Evolutionary conservation across 2,888 invertebrate species (phyloP).

Genomic region (Deilephila porcellus): DNA sequence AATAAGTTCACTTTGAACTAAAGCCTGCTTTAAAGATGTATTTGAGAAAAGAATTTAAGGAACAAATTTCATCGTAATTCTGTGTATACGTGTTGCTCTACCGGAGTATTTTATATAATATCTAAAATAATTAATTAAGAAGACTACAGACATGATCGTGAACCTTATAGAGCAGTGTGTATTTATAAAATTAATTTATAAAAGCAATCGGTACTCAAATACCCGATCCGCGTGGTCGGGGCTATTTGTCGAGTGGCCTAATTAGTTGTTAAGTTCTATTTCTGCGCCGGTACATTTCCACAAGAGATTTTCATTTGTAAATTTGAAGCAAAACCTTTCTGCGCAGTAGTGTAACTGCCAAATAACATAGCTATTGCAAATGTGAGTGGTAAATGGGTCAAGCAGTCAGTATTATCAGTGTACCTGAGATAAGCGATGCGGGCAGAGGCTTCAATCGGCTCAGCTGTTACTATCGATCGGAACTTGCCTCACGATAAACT

Average conservation of each 20-base stretch:
- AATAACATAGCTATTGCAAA: constrained; percentile 25
- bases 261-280: constrained; percentile 33
- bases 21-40: too few species aligned
- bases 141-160: background rate
- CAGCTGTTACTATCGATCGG: constrained; percentile 78
- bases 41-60: background rate
- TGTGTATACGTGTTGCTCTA: too few species aligned
- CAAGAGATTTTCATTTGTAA: constrained; percentile 22
- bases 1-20: background rate
- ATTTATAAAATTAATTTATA: constrained; percentile 9
- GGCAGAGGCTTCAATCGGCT: constrained; percentile 62
- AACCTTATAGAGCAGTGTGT: background rate
- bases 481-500: constrained; percentile 48
- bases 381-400: constrained; percentile 51
- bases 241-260: constrained; percentile 29
- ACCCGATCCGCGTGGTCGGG: constrained; percentile 16
- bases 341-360: constrained; percentile 28
- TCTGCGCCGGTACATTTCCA: constrained; percentile 26
- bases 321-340: constrained; percentile 13
- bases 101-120: background rate
- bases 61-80: background rate
- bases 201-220: constrained; percentile 19
- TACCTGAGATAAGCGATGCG: constrained; percentile 69
- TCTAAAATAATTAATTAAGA: background rate
- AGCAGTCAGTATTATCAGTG: constrained; percentile 50